phyloP scores from a whole-genome alignment of 2,113 vertebrate genomes.

The Cyprinodon variegatus region DNA sequence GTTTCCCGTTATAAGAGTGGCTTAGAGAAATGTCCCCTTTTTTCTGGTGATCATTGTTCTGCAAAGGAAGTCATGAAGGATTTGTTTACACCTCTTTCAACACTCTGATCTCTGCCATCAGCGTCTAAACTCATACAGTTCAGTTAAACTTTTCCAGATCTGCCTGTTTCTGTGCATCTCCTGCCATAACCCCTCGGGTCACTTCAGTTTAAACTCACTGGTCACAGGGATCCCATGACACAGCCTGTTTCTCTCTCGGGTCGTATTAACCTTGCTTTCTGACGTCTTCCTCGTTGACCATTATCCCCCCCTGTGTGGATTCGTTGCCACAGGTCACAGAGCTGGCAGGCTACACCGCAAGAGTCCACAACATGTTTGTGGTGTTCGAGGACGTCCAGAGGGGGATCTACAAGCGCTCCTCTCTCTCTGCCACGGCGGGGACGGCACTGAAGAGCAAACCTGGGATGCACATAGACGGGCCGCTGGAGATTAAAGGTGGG shows the following conservation, averaged over 20 bases:
- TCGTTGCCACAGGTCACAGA: slow-evolving; percentile 88
- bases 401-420: slow-evolving; percentile 90
- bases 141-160: background rate
- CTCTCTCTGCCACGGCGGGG: slow-evolving; percentile 72
- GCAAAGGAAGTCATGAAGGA: background rate
- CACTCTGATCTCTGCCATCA: background rate
- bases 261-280: background rate
- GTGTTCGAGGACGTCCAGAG: slow-evolving; percentile 96
- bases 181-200: background rate
- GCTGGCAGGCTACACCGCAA: slow-evolving; percentile 94
- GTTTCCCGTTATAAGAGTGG: background rate
- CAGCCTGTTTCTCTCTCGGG: background rate
- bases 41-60: background rate
- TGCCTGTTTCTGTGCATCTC: background rate
- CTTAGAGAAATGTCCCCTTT: background rate
- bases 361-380: slow-evolving; percentile 94
- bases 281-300: background rate
- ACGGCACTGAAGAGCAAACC: slow-evolving; percentile 76
- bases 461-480: slow-evolving; percentile 83
- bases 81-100: background rate
- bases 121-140: background rate
- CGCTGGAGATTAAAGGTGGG: slow-evolving; percentile 91
- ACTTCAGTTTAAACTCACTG: background rate
- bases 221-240: background rate
- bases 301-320: slow-evolving; percentile 31